Evolutionary conservation across 2,888 invertebrate species (phyloP).

Genomic region (Eulithis prunata): DNA sequence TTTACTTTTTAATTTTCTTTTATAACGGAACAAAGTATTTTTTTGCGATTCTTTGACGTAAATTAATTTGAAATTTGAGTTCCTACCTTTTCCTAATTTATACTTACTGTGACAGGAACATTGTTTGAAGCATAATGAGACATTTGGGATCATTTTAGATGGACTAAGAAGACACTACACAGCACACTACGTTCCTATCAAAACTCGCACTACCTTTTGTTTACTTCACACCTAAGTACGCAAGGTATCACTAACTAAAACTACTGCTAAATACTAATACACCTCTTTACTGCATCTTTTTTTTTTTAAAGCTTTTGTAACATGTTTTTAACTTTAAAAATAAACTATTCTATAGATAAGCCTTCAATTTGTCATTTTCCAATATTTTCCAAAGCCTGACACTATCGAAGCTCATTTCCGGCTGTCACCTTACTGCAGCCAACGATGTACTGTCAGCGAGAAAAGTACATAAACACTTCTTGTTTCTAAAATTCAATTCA

Average conservation of each 20-base stretch:
- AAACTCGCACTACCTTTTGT: too few relatives aligned
- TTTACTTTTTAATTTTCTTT: conserved; percentile 10
- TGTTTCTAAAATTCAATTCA: neutral
- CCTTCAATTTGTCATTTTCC: conserved; percentile 1
- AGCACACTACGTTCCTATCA: too few relatives aligned
- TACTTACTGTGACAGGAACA: too few relatives aligned
- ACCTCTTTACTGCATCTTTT: too few relatives aligned
- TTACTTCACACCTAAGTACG: too few relatives aligned
- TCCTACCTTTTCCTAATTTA: too few relatives aligned
- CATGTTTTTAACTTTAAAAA: neutral
- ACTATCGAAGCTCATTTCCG: conserved; percentile 21
- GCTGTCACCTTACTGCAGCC: conserved; percentile 18
- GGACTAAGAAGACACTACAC: too few relatives aligned
- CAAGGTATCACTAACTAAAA: too few relatives aligned
- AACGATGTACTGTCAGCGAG: neutral
- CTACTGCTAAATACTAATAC: too few relatives aligned
- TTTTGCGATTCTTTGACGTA: conserved; percentile 8
- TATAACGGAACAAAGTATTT: conserved; percentile 9
- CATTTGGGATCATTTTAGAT: too few relatives aligned
- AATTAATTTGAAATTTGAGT: neutral
- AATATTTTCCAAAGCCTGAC: conserved; percentile 18
- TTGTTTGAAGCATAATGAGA: too few relatives aligned
- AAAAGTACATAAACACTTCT: neutral
- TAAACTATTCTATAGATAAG: neutral
- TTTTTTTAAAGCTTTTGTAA: too few relatives aligned